Percentiles rank a stretch among this genome's conserved stretches.
Evolutionary conservation across 1,140 invertebrate species (phyloP).

Genomic region (Trichomalopsis sarcophagae): DNA sequence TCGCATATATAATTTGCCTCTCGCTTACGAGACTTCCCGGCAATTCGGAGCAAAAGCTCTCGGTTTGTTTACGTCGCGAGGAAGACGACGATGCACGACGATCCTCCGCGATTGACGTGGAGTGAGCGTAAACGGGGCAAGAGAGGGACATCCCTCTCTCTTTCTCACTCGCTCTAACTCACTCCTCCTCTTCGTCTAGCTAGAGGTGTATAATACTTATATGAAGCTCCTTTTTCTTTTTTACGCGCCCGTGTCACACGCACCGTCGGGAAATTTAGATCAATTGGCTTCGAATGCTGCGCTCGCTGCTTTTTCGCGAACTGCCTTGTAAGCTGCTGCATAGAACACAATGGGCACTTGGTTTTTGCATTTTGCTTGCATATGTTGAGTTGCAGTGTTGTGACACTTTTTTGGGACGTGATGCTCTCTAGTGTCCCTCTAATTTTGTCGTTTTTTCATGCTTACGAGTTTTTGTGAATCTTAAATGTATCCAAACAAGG

Average conservation of each 20-base stretch:
- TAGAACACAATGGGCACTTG: background rate
- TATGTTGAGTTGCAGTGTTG: conserved; percentile 28
- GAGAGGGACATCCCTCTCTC: conserved; percentile 18
- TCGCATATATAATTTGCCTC: background rate
- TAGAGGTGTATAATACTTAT: background rate
- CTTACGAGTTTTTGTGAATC: too few relatives aligned
- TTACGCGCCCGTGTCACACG: conserved; percentile 33
- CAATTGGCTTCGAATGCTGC: conserved; percentile 24
- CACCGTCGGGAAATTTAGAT: conserved; percentile 20
- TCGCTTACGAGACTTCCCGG: background rate
- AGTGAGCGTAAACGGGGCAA: conserved; percentile 31
- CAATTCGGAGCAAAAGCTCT: background rate
- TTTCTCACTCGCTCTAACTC: background rate
- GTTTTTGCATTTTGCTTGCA: conserved; percentile 22
- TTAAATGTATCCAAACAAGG: too few relatives aligned
- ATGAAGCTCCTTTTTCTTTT: conserved; percentile 10
- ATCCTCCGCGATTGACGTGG: background rate
- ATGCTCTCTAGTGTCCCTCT: background rate
- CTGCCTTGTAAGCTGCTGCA: background rate
- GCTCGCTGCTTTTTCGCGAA: background rate
- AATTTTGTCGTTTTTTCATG: too few relatives aligned
- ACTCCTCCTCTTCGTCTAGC: background rate
- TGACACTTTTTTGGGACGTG: background rate
- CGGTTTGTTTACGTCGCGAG: conserved; percentile 4
- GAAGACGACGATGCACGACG: background rate